Evolutionary conservation across 2,113 vertebrate genomes (phyloP).

Genomic region (Pampusana beccarii): DNA sequence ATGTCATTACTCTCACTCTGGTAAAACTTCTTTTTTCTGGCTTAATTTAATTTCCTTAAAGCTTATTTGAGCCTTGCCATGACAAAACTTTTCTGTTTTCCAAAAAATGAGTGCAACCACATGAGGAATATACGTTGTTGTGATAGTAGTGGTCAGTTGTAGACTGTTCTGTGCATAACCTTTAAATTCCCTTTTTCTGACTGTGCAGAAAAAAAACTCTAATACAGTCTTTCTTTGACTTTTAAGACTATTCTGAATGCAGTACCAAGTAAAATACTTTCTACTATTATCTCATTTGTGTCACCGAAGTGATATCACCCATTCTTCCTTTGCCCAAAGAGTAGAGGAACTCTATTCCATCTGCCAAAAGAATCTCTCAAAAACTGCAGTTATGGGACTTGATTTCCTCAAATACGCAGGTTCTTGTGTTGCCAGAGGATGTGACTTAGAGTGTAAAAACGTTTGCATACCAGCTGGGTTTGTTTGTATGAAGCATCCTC

Average conservation of each 20-base stretch:
- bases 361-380: background rate
- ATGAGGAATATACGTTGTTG: background rate
- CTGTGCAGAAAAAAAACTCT: background rate
- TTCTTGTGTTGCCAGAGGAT: background rate
- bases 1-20: background rate
- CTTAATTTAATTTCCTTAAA: background rate
- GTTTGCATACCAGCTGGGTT: background rate
- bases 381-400: background rate
- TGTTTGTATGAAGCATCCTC: background rate
- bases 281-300: background rate
- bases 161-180: background rate
- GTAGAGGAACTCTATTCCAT: background rate
- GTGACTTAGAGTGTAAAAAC: background rate
- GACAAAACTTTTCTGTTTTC: background rate
- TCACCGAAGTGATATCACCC: background rate
- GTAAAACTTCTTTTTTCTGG: background rate
- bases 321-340: background rate
- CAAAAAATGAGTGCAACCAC: background rate
- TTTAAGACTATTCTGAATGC: background rate
- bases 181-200: background rate
- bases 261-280: background rate
- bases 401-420: background rate
- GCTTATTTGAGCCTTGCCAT: background rate
- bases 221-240: background rate
- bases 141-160: background rate